A percentile compares a stretch with the other conserved stretches of the same genome.
These are phyloP conservation scores for Temnothorax unifasciatus DNA, from an alignment of 2,888 invertebrate species.

Conservation along the genomic window DNA sequence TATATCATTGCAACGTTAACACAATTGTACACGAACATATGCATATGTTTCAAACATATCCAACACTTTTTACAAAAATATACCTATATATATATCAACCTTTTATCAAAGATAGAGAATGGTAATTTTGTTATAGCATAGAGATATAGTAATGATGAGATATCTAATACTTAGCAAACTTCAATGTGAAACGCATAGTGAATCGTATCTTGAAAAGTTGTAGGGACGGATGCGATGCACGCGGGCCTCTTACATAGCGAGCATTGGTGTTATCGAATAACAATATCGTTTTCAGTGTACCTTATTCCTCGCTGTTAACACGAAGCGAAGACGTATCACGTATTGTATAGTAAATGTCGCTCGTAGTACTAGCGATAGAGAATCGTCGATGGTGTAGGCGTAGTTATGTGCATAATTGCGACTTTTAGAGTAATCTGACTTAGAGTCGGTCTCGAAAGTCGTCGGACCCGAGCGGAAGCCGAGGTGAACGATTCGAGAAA, in stretches of 20 bases:
- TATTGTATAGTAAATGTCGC: constrained; percentile 68
- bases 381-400: constrained; percentile 70
- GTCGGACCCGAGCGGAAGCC: not conserved
- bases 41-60: constrained; percentile 9
- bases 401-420: constrained; percentile 65
- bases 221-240: constrained; percentile 48
- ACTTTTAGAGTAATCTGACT: constrained; percentile 35
- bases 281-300: constrained; percentile 50
- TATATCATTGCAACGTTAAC: not conserved
- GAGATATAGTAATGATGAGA: not conserved
- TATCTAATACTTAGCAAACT: not conserved
- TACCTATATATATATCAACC: no score
- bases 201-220: not conserved
- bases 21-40: not conserved
- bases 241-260: constrained; percentile 62
- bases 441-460: constrained; percentile 50
- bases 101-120: not conserved
- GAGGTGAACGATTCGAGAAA: not conserved
- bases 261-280: constrained; percentile 64
- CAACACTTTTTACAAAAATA: not conserved
- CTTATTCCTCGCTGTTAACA: constrained; percentile 52
- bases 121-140: not conserved
- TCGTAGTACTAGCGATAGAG: constrained; percentile 65
- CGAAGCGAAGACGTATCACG: constrained; percentile 57
- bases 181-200: not conserved